phyloP scores from a whole-genome alignment of 1,140 invertebrate genomes.

The Heliconius nattereri region DNA sequence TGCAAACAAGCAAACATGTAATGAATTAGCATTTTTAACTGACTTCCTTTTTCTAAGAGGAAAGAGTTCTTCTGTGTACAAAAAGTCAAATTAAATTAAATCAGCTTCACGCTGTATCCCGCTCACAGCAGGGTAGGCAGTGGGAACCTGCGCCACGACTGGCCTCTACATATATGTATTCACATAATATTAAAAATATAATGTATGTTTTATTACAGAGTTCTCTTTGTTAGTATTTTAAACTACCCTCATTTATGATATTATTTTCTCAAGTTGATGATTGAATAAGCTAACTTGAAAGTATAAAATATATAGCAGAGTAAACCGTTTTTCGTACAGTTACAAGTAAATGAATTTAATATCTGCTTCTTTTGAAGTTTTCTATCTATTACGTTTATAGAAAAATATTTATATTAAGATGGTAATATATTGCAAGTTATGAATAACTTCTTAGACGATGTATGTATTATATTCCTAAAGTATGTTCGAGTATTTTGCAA shows the following conservation, averaged over 20 bases:
- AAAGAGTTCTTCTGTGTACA: no score
- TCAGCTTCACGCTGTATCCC: no score
- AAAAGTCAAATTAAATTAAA: no score
- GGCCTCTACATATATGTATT: no score
- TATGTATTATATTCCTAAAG: neutral
- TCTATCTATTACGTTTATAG: neutral
- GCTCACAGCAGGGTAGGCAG: no score
- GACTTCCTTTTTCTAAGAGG: no score
- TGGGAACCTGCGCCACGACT: no score
- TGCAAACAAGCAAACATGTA: no score
- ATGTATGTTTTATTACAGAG: no score
- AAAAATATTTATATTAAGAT: neutral
- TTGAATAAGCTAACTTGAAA: neutral
- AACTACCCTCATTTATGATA: neutral
- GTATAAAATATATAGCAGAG: neutral
- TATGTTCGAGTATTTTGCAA: neutral
- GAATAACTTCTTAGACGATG: neutral
- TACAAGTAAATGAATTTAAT: neutral
- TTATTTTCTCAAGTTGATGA: neutral
- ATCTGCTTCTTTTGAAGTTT: conserved; percentile 2
- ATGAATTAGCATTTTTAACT: no score
- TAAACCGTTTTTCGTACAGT: neutral
- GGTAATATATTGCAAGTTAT: neutral
- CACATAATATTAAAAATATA: no score
- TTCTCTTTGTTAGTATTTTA: no score